Evolutionary conservation across 2,113 vertebrate genomes (phyloP).

Genomic region (Chroicocephalus ridibundus): DNA sequence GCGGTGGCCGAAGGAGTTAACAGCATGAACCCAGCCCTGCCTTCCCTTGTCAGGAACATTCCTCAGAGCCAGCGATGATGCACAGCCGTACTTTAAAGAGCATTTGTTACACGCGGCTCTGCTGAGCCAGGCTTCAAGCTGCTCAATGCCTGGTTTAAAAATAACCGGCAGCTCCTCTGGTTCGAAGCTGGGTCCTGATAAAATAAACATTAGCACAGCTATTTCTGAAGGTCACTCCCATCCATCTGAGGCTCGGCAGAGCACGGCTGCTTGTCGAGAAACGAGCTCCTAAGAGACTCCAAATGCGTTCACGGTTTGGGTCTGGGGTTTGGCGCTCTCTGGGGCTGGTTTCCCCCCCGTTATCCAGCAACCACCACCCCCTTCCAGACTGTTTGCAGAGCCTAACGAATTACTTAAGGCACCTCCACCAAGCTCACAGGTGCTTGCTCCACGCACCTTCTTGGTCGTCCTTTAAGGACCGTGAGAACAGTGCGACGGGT

Average conservation of each 20-base stretch:
- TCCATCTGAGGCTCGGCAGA: neutral
- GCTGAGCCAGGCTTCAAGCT: slow-evolving; percentile 37
- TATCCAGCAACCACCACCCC: neutral
- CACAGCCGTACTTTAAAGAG: neutral
- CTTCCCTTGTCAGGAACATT: neutral
- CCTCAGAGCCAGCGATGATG: neutral
- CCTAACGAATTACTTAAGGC: fast-evolving
- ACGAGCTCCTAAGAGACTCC: neutral
- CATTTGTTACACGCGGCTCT: neutral
- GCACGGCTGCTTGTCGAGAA: neutral
- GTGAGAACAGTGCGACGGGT: fast-evolving
- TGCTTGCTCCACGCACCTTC: neutral
- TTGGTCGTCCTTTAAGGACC: fast-evolving
- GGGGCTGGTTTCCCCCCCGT: neutral
- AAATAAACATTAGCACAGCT: slow-evolving; percentile 50
- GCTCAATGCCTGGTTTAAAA: slow-evolving; percentile 49
- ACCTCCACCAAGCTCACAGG: fast-evolving
- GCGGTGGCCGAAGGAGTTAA: neutral
- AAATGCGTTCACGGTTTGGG: fast-evolving
- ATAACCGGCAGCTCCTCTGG: slow-evolving; percentile 18
- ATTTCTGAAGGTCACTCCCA: slow-evolving; percentile 52
- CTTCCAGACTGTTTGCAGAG: neutral
- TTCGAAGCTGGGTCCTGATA: slow-evolving; percentile 24
- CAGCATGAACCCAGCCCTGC: fast-evolving
- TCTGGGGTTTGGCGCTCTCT: neutral